Evolutionary conservation across 2,797 vertebrate genomes (phyloP), one percentile per base, ranked within the genome.

Genomic region (Gymnoscopelus braueri): DNA sequence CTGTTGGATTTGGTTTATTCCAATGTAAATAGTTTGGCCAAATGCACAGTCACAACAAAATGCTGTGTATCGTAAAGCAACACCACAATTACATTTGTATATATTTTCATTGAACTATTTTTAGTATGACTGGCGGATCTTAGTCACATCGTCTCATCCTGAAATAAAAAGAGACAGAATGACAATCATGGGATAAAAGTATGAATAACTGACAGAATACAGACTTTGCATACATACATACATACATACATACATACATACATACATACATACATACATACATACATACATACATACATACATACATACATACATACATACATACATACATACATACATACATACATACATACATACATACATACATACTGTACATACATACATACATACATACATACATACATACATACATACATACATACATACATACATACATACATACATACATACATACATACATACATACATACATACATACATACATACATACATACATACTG

Each of bases 171-270:
- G 23, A 67, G n/a, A 44, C 15, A 58, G 74, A 53, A 2, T 65
- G 66, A 82, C 73, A 32, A 67, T 84, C 80, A 85, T 81, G 72
- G 32, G 81, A 78, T 74, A 15, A 63, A 7, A 49, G 39, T 55
- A 15, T 65, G 26, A 32, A 12, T 52, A 32, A 55, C 4, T 59
- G 4, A 77, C 58, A 35, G 0, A 19, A 60, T 53, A 55, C 49
- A 23, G 5, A 6, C 63, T 29, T 2, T 29, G 2, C n/a, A n/a
- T 29, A 2, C 26, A 29, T 29, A 29, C 8, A 10, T 44, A 2
- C 39, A 44, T 1, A 39, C 35, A 39, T 39, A 7, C 35, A 35
- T n/a, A n/a, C 19, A 19, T 19, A 19, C 19, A 19, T 19, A 19
- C 19, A 19, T 19, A 19, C 19, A 39, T 39, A 7, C 35, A 35